phyloP scores from a whole-genome alignment of 2,888 invertebrate genomes.

The Labia minor region DNA sequence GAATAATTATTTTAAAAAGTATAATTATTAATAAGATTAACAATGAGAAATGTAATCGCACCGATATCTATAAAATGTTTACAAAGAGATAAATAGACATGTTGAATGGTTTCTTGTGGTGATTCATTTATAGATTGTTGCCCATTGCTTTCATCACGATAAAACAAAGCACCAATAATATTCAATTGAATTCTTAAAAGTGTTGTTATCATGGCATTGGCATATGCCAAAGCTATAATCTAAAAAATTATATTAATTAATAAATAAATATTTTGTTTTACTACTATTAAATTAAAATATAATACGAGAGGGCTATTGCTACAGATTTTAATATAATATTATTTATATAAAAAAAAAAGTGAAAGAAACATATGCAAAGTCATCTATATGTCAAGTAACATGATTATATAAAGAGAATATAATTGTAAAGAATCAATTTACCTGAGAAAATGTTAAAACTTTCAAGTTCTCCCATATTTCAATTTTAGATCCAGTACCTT shows the following conservation, averaged over 20 bases:
- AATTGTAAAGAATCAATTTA: constrained; percentile 38
- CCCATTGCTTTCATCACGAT: constrained; percentile 50
- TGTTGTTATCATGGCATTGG: constrained; percentile 69
- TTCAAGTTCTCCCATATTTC: constrained; percentile 79
- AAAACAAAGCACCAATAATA: constrained; percentile 79
- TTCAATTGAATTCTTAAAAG: constrained; percentile 77
- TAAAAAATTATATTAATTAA: constrained; percentile 24
- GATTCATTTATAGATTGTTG: constrained; percentile 22
- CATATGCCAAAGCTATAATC: constrained; percentile 58
- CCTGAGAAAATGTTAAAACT: constrained; percentile 63
- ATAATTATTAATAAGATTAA: neutral
- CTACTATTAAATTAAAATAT: too few species aligned
- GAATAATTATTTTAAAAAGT: neutral
- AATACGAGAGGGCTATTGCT: too few species aligned
- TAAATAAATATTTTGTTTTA: too few species aligned
- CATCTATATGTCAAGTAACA: too few species aligned
- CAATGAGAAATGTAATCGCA: constrained; percentile 22
- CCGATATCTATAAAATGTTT: constrained; percentile 69
- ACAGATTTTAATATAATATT: too few species aligned
- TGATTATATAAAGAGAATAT: too few species aligned
- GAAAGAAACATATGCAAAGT: too few species aligned
- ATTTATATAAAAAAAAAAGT: too few species aligned
- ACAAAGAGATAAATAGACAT: constrained; percentile 70
- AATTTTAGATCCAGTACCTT: constrained; percentile 43
- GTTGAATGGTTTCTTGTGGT: constrained; percentile 49